Evolutionary conservation across 2,888 invertebrate genomes (phyloP), one percentile per base, ranked within the genome.

Genomic region (Antheraea yamamai): DNA sequence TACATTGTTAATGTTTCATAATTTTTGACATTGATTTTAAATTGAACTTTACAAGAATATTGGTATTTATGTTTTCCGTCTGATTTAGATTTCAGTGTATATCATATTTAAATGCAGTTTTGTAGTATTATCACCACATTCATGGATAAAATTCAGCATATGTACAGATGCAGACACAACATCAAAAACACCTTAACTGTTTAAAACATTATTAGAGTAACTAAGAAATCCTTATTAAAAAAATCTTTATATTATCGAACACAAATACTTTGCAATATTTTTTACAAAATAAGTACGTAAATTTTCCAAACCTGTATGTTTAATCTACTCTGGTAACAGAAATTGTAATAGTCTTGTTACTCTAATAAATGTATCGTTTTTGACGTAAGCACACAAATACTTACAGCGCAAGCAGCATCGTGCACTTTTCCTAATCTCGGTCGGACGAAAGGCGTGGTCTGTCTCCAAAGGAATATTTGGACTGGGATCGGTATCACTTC

Each of bases 381-480:
- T 64, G 14, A 30, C n/a, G 52, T 61, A 75, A 78, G 73, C 68
- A 74, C 71, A 30, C 39, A 20, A 66, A 51, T 77, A 91, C 97
- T 97, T 95, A 99, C 99, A 98, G 98, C 98, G 94, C 99, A 99
- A 77, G 98, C 98, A 39, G 99, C 98, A 94, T 99, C 99, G 90
- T 99, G 99, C 58, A 99, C 96, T 93, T 99, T 99, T 81, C 99
- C 99, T 79, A 99, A 96, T 91, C 98, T 98, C 18, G 99, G 98
- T 81, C 99, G 96, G 76, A 99, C 98, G 90, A 99, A 99, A 18
- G 99, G 99, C 80, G 99, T 98, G 79, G 98, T 98, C 95, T 99
- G 99, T 83, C 98, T 96, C 99, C 99, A 99, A 78, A 99, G 96
- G 94, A 99, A 99, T 84, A 98, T 98, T 94, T 99, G 99, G 77